Conservation (phyloP, 2,797 vertebrate species). For the Acropternis orthonyx region DNA sequence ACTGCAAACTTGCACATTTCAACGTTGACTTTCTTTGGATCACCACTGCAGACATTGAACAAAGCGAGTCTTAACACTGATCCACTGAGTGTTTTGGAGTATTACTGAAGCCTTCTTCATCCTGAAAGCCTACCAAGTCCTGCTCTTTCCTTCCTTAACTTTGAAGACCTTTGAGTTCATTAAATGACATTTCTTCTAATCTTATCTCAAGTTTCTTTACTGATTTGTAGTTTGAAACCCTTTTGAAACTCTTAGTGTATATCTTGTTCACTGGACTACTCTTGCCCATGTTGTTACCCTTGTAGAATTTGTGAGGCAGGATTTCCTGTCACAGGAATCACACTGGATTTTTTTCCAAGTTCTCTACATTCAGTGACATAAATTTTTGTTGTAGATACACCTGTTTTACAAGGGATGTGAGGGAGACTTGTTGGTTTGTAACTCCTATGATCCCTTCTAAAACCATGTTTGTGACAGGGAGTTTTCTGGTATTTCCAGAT, state of each 20-base stretch:
- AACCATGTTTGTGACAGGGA: not conserved
- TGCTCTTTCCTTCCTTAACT: not conserved
- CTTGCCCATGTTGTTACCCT: not conserved
- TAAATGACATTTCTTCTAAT: not conserved
- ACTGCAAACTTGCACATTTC: not conserved
- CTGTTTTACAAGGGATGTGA: not conserved
- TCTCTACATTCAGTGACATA: not conserved
- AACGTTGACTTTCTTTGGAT: not conserved
- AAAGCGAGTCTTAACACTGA: not conserved
- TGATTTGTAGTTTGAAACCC: not conserved
- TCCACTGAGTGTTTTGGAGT: not conserved
- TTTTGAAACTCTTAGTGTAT: not conserved
- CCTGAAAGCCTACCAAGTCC: not conserved
- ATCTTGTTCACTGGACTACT: not conserved
- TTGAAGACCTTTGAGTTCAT: not conserved
- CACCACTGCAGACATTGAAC: not conserved
- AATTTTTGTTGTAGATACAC: not conserved
- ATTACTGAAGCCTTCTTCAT: not conserved
- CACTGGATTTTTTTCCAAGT: not conserved
- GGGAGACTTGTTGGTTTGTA: not conserved
- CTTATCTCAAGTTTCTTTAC: not conserved
- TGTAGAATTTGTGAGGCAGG: not conserved
- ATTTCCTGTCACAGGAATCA: not conserved
- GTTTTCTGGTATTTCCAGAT: not conserved
- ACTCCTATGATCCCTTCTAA: not conserved